These are phyloP conservation scores for Furcifer pardalis DNA, from an alignment of 2,797 vertebrate genomes.

Conservation along the genomic window DNA sequence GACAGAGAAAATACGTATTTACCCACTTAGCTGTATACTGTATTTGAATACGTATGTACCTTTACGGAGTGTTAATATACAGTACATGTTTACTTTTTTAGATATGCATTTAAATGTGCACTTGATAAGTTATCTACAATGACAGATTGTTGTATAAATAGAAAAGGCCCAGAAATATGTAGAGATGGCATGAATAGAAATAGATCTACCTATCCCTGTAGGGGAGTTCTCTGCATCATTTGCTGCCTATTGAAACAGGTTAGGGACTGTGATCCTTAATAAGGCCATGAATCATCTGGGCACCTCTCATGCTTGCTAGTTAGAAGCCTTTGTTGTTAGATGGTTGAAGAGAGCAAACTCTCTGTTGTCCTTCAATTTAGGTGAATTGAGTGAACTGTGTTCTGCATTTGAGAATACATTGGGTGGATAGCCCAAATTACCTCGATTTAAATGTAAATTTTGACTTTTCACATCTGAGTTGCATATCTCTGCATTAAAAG, in stretches of 20 bases:
- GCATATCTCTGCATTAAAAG: slow-evolving; percentile 53
- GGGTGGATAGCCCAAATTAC: slow-evolving; percentile 33
- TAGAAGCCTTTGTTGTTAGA: slow-evolving; percentile 54
- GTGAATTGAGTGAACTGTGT: slow-evolving; percentile 59
- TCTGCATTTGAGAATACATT: slow-evolving; percentile 51
- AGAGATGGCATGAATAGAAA: background rate
- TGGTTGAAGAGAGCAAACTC: slow-evolving; percentile 52
- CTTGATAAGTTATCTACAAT: background rate
- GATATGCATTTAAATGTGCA: too few species aligned
- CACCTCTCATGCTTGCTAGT: slow-evolving; percentile 6
- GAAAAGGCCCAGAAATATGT: background rate
- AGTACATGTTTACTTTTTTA: background rate
- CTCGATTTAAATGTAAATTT: slow-evolving; percentile 72
- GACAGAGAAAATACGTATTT: too few species aligned
- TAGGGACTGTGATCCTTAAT: background rate
- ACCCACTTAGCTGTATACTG: too few species aligned
- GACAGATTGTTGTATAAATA: background rate
- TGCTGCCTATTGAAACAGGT: background rate
- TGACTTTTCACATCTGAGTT: slow-evolving; percentile 66
- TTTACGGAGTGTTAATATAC: too few species aligned
- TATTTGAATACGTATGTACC: too few species aligned
- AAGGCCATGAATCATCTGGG: slow-evolving; percentile 44
- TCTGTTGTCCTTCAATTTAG: slow-evolving; percentile 61
- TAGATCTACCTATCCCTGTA: background rate
- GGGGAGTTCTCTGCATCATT: background rate